These are phyloP conservation scores for Brachionus plicatilis DNA, from an alignment of 1,140 invertebrate genomes.

Conservation along the genomic window DNA sequence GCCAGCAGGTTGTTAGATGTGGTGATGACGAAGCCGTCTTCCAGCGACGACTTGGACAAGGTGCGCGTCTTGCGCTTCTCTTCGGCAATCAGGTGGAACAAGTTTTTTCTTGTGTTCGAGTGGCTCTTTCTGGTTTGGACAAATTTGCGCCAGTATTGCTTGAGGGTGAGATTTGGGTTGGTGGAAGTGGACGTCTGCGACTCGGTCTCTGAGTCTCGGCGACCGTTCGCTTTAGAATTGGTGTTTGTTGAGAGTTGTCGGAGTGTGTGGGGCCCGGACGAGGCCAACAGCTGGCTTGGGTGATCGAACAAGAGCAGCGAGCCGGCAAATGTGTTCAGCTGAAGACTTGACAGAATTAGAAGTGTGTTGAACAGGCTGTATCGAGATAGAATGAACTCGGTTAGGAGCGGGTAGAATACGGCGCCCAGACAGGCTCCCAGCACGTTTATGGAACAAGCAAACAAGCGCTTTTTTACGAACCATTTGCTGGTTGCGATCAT, in stretches of 20 bases:
- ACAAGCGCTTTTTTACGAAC: conserved; percentile 30
- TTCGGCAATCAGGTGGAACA: conserved; percentile 38
- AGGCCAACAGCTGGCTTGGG: neutral
- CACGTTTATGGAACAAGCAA: neutral
- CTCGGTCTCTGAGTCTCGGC: neutral
- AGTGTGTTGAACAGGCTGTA: neutral
- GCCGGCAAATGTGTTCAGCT: neutral
- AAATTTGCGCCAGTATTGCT: conserved; percentile 40
- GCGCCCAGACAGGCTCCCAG: neutral
- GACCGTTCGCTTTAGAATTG: neutral
- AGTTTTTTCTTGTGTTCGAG: conserved; percentile 17
- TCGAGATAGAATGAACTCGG: neutral
- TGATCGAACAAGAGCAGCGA: conserved; percentile 2
- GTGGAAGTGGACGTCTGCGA: conserved; percentile 18
- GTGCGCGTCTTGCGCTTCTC: conserved; percentile 37
- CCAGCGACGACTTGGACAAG: conserved; percentile 21
- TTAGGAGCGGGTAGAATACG: neutral
- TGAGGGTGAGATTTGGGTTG: neutral
- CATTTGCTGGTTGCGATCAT: conserved; percentile 24
- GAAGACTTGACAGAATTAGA: conserved; percentile 2
- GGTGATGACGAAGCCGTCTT: conserved; percentile 35
- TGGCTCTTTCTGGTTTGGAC: conserved; percentile 9
- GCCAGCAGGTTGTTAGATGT: conserved; percentile 34
- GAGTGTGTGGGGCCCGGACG: neutral
- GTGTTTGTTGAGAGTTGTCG: neutral